Evolutionary conservation across 2,113 vertebrate species (phyloP), one percentile per base, ranked within the genome.

Genomic region (Sphaerodactylus townsendi): DNA sequence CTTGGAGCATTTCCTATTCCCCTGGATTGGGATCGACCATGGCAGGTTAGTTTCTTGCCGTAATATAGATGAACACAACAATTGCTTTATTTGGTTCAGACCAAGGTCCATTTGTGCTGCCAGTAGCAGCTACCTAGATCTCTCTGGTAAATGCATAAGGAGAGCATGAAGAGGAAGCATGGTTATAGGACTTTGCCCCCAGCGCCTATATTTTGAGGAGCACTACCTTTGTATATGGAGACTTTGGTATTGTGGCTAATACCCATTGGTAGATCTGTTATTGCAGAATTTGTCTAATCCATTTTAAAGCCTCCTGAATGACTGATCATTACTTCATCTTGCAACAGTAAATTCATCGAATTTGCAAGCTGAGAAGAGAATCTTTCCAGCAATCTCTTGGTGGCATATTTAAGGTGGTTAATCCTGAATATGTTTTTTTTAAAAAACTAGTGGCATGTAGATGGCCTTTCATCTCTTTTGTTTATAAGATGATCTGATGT

Each of bases 21-120:
- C 53, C 95, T 99, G 64, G 99, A 99, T 85, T 99, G 98, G 99
- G 98, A 99, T 95, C 95, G 98, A 82, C 98, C 98, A 1, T 99
- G 98, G 99, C 99, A 99, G 98, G 98, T 99, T 69, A 94, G 97
- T 95, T 73, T 86, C 37, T 77, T 50, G 39, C 3, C 30, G 46
- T 62, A 71, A 69, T 33, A 48, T 35, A 10, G 87, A 66, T 23
- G 33, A 62, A 53, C 17, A 23, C 3, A 69, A 68, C 11, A 33
- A 15, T 35, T 69, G 14, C 17, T n/a, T 73, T 46, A 11, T 33
- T 62, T 35, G 4, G 41, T 62, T 48, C 75, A 62, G 39, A 37
- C 37, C 65, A 62, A 10, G 15, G 3, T 56, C 15, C 66, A 46
- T 41, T 68, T 66, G 11, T 4, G 1, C 53, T 71, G 62, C 59